These are phyloP conservation scores for Penaeus indicus DNA, from an alignment of 1,140 invertebrate species.

Conservation along the genomic window DNA sequence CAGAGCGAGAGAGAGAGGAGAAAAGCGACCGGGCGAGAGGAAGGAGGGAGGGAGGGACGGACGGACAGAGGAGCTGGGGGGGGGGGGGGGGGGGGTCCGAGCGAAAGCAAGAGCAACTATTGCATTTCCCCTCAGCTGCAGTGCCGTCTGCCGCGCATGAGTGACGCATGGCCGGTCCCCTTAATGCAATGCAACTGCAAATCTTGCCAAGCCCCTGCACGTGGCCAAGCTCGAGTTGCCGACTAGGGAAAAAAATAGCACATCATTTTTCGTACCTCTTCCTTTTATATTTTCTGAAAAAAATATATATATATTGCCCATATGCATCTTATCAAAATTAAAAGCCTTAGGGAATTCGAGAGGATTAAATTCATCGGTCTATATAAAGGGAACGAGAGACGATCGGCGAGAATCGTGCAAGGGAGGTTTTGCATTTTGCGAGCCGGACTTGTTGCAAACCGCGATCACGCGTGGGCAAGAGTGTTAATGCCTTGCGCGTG, in stretches of 20 bases:
- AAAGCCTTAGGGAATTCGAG: too few species aligned
- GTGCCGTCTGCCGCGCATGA: constrained; percentile 42
- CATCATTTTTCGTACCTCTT: too few species aligned
- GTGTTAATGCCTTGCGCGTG: constrained; percentile 46
- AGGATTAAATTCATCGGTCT: too few species aligned
- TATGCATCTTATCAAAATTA: too few species aligned
- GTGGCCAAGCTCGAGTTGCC: constrained; percentile 39
- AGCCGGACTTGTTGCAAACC: not conserved
- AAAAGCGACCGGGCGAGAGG: too few species aligned
- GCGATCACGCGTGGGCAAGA: constrained; percentile 21
- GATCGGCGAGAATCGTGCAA: not conserved
- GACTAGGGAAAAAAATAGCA: not conserved
- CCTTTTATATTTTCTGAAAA: too few species aligned
- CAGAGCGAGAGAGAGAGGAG: too few species aligned
- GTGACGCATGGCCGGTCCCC: constrained; percentile 53
- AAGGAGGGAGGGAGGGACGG: not conserved
- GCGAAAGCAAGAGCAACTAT: constrained; percentile 28
- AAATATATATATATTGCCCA: too few species aligned
- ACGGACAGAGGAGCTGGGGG: not conserved
- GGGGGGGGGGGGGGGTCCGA: not conserved
- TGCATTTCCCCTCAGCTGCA: constrained; percentile 27
- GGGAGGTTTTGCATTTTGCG: too few species aligned
- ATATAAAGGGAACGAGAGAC: too few species aligned
- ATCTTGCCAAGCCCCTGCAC: constrained; percentile 59
- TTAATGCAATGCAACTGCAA: constrained; percentile 59